Percentiles rank a stretch among this genome's conserved stretches.
Conservation (phyloP, 2,888 invertebrate genomes). For the Patella pellucida region DNA sequence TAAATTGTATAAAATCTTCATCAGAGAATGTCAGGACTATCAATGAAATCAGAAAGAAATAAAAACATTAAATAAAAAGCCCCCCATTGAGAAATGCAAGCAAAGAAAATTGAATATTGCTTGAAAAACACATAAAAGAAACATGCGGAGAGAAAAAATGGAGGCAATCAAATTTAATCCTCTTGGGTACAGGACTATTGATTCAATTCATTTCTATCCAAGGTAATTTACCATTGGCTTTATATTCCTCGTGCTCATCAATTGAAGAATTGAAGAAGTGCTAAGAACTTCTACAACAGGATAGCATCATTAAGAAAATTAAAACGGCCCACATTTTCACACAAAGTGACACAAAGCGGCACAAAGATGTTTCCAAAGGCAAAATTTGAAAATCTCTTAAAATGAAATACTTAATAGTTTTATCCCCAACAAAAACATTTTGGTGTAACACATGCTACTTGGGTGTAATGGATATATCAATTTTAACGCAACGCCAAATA, state of each 20-base stretch:
- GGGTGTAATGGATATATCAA: background rate
- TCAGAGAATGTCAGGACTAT: slow-evolving; percentile 1
- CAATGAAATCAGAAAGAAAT: background rate
- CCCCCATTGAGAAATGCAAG: background rate
- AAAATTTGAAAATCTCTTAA: slow-evolving; percentile 13
- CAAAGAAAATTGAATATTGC: slow-evolving; percentile 4
- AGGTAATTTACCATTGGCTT: slow-evolving; percentile 23
- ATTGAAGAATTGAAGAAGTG: slow-evolving; percentile 1
- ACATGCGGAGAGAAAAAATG: slow-evolving; percentile 12
- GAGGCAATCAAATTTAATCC: slow-evolving; percentile 26
- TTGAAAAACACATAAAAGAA: slow-evolving; percentile 12
- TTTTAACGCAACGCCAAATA: background rate
- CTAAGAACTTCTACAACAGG: too few species aligned
- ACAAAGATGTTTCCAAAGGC: background rate
- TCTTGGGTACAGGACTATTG: slow-evolving; percentile 22
- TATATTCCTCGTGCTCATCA: background rate
- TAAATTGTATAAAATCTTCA: background rate
- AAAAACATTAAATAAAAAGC: slow-evolving; percentile 5
- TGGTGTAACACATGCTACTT: background rate
- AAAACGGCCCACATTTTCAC: slow-evolving; percentile 3
- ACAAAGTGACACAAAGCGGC: too few species aligned
- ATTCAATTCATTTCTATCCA: slow-evolving; percentile 22
- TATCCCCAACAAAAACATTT: background rate
- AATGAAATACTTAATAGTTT: slow-evolving; percentile 1
- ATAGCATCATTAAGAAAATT: too few species aligned